Evolutionary conservation across 2,797 vertebrate species (phyloP).

Genomic region (Sparidentex hasta): DNA sequence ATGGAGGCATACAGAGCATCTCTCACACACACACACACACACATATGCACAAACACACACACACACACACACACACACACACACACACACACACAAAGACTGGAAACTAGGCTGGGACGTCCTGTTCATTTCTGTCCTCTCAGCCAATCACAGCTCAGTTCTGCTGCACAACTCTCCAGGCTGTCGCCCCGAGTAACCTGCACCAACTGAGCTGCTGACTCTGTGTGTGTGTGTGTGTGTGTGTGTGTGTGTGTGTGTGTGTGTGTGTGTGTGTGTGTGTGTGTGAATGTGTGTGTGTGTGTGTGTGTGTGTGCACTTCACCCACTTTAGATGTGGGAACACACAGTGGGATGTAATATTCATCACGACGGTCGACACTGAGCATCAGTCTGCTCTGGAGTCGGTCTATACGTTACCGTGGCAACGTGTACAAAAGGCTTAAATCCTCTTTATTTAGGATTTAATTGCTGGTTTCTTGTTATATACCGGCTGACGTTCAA

Average conservation of each 20-base stretch:
- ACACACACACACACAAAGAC: slow-evolving; percentile 36
- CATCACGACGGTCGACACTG: slow-evolving; percentile 24
- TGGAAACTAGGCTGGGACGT: slow-evolving; percentile 78
- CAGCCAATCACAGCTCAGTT: slow-evolving; percentile 73
- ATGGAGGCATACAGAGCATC: not conserved
- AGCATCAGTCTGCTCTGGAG: slow-evolving; percentile 31
- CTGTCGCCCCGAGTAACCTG: slow-evolving; percentile 68
- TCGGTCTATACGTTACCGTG: not conserved
- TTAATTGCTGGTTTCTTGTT: too few relatives aligned
- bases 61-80: not conserved
- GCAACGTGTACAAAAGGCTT: not conserved
- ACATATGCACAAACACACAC: not conserved
- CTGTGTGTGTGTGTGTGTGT: not conserved
- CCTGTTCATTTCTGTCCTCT: slow-evolving; percentile 73
- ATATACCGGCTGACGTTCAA: too few relatives aligned
- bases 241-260: slow-evolving; percentile 6
- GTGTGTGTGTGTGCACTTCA: slow-evolving; percentile 23
- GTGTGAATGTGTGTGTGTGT: slow-evolving; percentile 4
- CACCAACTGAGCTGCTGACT: slow-evolving; percentile 49
- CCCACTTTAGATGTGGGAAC: slow-evolving; percentile 39
- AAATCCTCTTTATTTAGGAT: not conserved
- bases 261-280: slow-evolving; percentile 9
- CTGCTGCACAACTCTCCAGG: slow-evolving; percentile 64
- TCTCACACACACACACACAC: not conserved
- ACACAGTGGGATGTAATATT: slow-evolving; percentile 63